These are phyloP conservation scores for Karalla daura DNA, from an alignment of 2,797 vertebrate species.

Conservation along the genomic window DNA sequence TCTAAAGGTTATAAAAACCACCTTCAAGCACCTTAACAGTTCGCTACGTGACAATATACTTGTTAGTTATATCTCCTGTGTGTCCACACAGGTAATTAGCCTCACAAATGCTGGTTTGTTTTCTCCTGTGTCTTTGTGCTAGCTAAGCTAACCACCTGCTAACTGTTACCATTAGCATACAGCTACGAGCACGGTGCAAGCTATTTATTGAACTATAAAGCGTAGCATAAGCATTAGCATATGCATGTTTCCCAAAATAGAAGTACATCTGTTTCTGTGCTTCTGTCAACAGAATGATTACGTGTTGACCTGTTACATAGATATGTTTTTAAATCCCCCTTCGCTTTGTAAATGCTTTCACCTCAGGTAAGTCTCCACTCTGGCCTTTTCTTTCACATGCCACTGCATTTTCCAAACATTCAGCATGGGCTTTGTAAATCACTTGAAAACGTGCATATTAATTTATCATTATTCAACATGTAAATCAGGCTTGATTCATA, in stretches of 20 bases:
- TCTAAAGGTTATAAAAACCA: not conserved
- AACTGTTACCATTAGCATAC: not conserved
- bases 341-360: constrained; percentile 3
- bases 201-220: not conserved
- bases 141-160: not conserved
- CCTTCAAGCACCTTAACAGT: not conserved
- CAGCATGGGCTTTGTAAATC: constrained; percentile 19
- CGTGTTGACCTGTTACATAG: too few species aligned
- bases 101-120: not conserved
- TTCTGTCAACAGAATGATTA: too few species aligned
- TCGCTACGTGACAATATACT: not conserved
- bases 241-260: too few species aligned
- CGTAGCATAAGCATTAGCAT: too few species aligned
- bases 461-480: constrained; percentile 64
- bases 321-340: too few species aligned
- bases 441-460: constrained; percentile 49
- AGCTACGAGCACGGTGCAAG: not conserved
- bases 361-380: not conserved
- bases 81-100: not conserved
- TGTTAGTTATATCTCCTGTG: not conserved
- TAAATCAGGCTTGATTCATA: constrained; percentile 73
- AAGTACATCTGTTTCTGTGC: too few species aligned
- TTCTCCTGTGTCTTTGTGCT: not conserved
- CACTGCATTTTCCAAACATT: constrained; percentile 4
- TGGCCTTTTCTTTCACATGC: not conserved